Evolutionary conservation across 2,797 vertebrate species (phyloP), one percentile per base, ranked within the genome.

Genomic region (Podargus strigoides): DNA sequence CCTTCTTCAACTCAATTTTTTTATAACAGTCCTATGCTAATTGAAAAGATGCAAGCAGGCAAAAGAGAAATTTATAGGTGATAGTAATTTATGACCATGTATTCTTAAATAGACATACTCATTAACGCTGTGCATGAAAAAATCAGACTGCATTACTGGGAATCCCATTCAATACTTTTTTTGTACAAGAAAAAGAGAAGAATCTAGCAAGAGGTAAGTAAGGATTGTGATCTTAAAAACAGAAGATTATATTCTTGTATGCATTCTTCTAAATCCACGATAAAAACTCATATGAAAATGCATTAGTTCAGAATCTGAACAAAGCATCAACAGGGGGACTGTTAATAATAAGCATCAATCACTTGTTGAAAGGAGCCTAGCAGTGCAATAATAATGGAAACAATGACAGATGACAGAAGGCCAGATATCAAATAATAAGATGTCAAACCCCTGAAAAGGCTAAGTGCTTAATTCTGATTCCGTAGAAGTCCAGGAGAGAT

Each of bases 81-180:
- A 86, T 93, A 63, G 60, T 91, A 96, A 96, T 91, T 96, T 94
- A 95, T 95, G 85, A 59, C 32, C 10, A 0, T 52, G 60, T 60
- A 28, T n/a, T n/a, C 91, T 96, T 92, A 94, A 94, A 95, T 88
- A 97, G 95, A 82, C 74, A 86, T 67, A 44, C 28, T 88, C 79
- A 91, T 94, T 96, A 96, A 82, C 37, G 60, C 37, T 23, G 58
- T 49, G 50, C 70, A 66, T 76, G 67, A 93, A 81, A 90, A 93
- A 73, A 83, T 85, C 69, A 63, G 73, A 63, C 58, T 68, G 20
- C 46, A 70, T 93, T 84, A 82, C 69, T 82, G 83, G 37, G 59
- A 86, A 93, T 63, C 41, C 67, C 27, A 60, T 66, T 86, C 42
- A 67, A 46, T 69, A 52, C 10, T 64, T 89, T 64, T 89, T 66